Conservation (phyloP, 2,797 vertebrate genomes). For the Molossus molossus region DNA sequence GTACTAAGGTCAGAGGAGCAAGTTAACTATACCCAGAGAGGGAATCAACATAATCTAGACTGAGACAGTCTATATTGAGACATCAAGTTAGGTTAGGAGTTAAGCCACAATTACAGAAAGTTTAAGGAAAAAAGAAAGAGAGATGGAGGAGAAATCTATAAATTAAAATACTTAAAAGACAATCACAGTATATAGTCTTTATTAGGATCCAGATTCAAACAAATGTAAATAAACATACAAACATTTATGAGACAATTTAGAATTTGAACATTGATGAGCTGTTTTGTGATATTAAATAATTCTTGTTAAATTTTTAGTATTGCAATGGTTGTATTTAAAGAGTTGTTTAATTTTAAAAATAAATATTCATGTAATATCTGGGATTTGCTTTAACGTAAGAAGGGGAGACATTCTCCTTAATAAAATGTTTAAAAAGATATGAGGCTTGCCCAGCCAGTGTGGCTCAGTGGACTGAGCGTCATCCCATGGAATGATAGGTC, state of each 20-base stretch:
- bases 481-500: too few species aligned
- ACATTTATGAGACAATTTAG: background rate
- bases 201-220: slow-evolving; percentile 10
- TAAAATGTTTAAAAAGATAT: background rate
- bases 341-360: slow-evolving; percentile 12
- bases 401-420: slow-evolving; percentile 5
- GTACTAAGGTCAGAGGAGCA: background rate
- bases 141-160: background rate
- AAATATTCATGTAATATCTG: background rate
- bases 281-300: background rate
- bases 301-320: slow-evolving; percentile 12
- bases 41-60: background rate
- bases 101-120: slow-evolving; percentile 5
- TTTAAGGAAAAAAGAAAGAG: background rate
- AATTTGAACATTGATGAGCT: slow-evolving; percentile 18
- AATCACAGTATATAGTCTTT: background rate
- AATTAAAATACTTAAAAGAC: background rate
- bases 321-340: background rate
- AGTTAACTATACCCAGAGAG: too few species aligned
- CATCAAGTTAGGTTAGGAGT: background rate
- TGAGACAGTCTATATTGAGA: slow-evolving; percentile 11
- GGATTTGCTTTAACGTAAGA: too few species aligned
- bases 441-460: too few species aligned
- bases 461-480: too few species aligned
- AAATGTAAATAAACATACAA: slow-evolving; percentile 43